A percentile compares a stretch with the other conserved stretches of the same genome.
Conservation (phyloP, 1,140 invertebrate genomes). For the Chymomyza costata region DNA sequence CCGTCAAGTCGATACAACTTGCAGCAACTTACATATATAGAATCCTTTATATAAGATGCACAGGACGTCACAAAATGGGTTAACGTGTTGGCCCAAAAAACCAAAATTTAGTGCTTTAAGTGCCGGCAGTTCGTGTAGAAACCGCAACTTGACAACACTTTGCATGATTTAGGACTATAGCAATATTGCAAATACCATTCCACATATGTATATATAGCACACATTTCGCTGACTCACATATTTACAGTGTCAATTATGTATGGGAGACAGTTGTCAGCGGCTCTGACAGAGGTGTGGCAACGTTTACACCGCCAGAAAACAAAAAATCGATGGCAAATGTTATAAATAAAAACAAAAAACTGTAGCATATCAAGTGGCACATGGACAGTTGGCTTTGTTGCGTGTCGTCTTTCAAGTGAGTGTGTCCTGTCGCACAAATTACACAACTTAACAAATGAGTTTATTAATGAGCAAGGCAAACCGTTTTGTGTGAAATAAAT, state of each 20-base stretch:
- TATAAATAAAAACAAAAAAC: constrained; percentile 44
- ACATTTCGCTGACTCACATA: constrained; percentile 36
- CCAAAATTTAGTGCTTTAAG: constrained; percentile 61
- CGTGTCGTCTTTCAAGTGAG: constrained; percentile 25
- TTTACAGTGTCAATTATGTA: constrained; percentile 33
- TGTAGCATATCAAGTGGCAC: constrained; percentile 14
- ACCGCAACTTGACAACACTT: constrained; percentile 51
- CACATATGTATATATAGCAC: constrained; percentile 10
- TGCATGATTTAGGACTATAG: constrained; percentile 64
- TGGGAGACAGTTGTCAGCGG: background rate
- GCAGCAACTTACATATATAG: no score
- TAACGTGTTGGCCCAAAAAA: constrained; percentile 65
- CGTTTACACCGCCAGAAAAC: constrained; percentile 16
- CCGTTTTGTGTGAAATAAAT: constrained; percentile 26
- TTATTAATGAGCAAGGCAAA: constrained; percentile 62
- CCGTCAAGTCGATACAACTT: constrained; percentile 13
- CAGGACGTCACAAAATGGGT: constrained; percentile 52
- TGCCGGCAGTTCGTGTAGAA: constrained; percentile 29
- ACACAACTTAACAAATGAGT: constrained; percentile 58
- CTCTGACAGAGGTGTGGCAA: constrained; percentile 13
- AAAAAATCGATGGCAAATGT: constrained; percentile 64
- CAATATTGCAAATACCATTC: constrained; percentile 46
- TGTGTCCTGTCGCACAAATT: constrained; percentile 23
- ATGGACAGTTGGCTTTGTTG: constrained; percentile 31
- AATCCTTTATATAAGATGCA: constrained; percentile 37